These are phyloP conservation scores for Neuroterus valhalla DNA, from an alignment of 1,140 invertebrate genomes.

Conservation along the genomic window DNA sequence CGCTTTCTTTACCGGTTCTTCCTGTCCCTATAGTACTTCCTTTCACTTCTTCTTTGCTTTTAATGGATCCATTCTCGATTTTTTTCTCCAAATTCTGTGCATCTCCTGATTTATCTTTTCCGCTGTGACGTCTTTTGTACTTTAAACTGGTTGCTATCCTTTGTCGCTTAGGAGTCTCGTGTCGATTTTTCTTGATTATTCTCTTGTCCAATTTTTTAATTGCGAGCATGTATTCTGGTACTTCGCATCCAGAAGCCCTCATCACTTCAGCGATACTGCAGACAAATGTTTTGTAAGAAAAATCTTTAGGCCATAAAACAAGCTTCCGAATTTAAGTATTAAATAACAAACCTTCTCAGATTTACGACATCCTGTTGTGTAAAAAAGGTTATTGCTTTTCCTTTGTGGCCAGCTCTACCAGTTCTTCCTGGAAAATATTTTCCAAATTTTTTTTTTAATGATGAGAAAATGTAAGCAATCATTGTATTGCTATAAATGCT, in stretches of 20 bases:
- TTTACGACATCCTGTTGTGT: slow-evolving; percentile 90
- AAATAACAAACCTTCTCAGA: slow-evolving; percentile 82
- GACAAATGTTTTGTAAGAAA: slow-evolving; percentile 48
- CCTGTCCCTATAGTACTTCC: neutral
- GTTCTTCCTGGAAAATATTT: slow-evolving; percentile 81
- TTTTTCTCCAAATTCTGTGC: neutral
- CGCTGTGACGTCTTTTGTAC: slow-evolving; percentile 52
- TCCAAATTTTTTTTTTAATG: neutral
- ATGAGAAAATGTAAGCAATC: too few species aligned
- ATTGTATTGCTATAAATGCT: too few species aligned
- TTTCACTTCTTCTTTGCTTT: slow-evolving; percentile 31
- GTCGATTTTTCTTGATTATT: slow-evolving; percentile 78
- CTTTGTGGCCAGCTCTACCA: slow-evolving; percentile 91
- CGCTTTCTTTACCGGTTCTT: neutral
- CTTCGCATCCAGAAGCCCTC: slow-evolving; percentile 90
- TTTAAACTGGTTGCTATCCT: slow-evolving; percentile 79
- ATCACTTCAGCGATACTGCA: slow-evolving; percentile 90
- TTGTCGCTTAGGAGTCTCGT: slow-evolving; percentile 78
- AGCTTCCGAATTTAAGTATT: slow-evolving; percentile 30
- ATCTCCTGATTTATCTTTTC: slow-evolving; percentile 3
- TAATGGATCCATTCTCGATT: neutral
- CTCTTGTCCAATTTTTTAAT: slow-evolving; percentile 85
- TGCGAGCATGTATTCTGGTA: slow-evolving; percentile 92
- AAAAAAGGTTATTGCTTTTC: slow-evolving; percentile 95
- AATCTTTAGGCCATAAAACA: slow-evolving; percentile 7